These are phyloP conservation scores for Atherinomorus stipes DNA, from an alignment of 2,113 vertebrate species.

Conservation along the genomic window DNA sequence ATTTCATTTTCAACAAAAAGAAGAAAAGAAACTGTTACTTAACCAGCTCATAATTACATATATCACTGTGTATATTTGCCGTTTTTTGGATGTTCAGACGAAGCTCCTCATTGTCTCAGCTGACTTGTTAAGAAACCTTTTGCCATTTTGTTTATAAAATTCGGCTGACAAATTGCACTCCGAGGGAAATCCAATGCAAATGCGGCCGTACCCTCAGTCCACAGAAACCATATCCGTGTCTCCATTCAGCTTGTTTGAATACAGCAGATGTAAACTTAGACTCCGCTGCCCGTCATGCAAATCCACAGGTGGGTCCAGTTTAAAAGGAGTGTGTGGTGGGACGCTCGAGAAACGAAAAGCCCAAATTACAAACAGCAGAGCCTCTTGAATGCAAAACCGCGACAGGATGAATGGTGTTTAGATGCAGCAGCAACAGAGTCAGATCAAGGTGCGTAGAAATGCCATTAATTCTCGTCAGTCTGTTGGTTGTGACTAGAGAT, in stretches of 20 bases:
- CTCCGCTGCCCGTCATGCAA: constrained; percentile 50
- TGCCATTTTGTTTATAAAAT: constrained; percentile 10
- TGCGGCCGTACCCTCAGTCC: constrained; percentile 27
- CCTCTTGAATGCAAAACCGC: constrained; percentile 40
- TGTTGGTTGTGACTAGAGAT: not conserved
- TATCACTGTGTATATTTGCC: too few relatives aligned
- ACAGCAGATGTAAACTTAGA: constrained; percentile 39
- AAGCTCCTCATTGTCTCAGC: not conserved
- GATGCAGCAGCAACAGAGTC: constrained; percentile 28
- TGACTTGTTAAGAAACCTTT: constrained; percentile 5
- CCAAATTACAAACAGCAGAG: constrained; percentile 62
- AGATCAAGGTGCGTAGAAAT: constrained; percentile 28
- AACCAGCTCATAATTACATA: too few relatives aligned
- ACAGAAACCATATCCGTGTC: constrained; percentile 43
- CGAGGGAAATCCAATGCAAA: constrained; percentile 48
- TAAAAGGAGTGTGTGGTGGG: constrained; percentile 46
- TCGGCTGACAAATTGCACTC: constrained; percentile 25
- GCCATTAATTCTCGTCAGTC: not conserved
- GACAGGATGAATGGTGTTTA: constrained; percentile 41
- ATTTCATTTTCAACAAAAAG: too few relatives aligned
- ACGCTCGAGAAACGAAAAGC: constrained; percentile 37
- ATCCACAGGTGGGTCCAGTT: constrained; percentile 67
- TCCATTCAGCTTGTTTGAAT: constrained; percentile 45
- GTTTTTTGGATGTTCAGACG: not conserved
- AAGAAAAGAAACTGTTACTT: too few relatives aligned